Percentiles rank a stretch among this genome's conserved stretches.
Conservation (phyloP, 1,140 invertebrate species). For the Papilio xuthus region DNA sequence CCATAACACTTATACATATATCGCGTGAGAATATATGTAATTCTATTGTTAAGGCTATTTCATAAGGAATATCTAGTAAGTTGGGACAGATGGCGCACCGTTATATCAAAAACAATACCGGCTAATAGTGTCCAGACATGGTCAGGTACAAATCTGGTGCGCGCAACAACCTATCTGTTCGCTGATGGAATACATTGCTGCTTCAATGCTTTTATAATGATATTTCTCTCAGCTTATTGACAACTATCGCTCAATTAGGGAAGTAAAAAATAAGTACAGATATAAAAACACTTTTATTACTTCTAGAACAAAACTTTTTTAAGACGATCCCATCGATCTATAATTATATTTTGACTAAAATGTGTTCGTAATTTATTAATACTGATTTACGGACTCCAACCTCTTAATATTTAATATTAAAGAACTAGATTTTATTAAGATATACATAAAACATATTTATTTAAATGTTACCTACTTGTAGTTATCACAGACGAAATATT, state of each 20-base stretch:
- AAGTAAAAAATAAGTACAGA: not conserved
- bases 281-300: not conserved
- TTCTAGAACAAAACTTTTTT: not conserved
- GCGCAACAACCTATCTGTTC: constrained; percentile 3
- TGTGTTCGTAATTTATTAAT: too few relatives aligned
- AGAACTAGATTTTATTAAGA: too few relatives aligned
- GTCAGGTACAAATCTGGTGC: constrained; percentile 18
- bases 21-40: constrained; percentile 5
- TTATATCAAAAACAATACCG: constrained; percentile 21
- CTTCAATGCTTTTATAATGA: not conserved
- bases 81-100: constrained; percentile 10
- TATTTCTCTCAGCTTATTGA: constrained; percentile 1
- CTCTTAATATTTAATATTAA: too few relatives aligned
- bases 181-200: constrained; percentile 1
- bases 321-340: too few relatives aligned
- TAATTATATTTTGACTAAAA: too few relatives aligned
- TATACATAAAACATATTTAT: not conserved
- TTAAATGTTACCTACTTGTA: not conserved
- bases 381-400: too few relatives aligned
- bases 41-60: constrained; percentile 10
- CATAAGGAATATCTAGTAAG: constrained; percentile 3
- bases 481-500: not conserved
- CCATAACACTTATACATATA: not conserved
- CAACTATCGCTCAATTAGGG: not conserved
- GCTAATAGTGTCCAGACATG: constrained; percentile 27